These are phyloP conservation scores for Gambusia holbrooki DNA, from an alignment of 2,113 vertebrate genomes.

Conservation along the genomic window DNA sequence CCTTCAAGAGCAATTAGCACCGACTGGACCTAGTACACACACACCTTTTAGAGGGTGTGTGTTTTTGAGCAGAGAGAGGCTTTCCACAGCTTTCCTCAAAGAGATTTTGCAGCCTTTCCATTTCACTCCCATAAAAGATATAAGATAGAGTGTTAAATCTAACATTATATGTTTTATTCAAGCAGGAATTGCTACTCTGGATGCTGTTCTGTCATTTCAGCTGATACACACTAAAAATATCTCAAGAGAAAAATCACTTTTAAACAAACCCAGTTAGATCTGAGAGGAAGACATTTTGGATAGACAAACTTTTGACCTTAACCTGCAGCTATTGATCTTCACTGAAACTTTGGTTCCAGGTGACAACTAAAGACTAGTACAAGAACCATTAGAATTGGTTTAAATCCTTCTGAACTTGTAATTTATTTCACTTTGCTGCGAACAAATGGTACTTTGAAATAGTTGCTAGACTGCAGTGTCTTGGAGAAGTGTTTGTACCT, in stretches of 20 bases:
- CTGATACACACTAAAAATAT: background rate
- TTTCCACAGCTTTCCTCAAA: conserved; percentile 24
- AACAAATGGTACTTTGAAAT: background rate
- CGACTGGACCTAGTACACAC: conserved; percentile 34
- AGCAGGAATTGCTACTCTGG: conserved; percentile 59
- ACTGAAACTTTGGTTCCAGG: background rate
- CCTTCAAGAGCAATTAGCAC: conserved; percentile 36
- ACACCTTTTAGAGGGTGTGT: conserved; percentile 54
- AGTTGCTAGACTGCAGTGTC: too few species aligned
- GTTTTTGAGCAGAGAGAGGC: conserved; percentile 51
- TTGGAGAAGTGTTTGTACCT: too few species aligned
- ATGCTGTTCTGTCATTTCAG: conserved; percentile 45
- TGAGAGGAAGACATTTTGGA: background rate
- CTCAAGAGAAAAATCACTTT: background rate
- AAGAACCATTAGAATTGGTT: conserved; percentile 22
- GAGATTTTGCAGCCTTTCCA: conserved; percentile 59
- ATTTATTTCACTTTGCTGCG: conserved; percentile 25
- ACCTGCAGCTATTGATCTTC: background rate
- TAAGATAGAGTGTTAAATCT: conserved; percentile 65
- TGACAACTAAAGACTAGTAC: conserved; percentile 30
- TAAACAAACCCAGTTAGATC: background rate
- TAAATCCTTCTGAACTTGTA: conserved; percentile 3
- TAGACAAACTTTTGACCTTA: background rate
- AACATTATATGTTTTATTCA: conserved; percentile 70
- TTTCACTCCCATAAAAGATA: conserved; percentile 67